Conservation (phyloP, 2,113 vertebrate species). For the Leuciscus idus region DNA sequence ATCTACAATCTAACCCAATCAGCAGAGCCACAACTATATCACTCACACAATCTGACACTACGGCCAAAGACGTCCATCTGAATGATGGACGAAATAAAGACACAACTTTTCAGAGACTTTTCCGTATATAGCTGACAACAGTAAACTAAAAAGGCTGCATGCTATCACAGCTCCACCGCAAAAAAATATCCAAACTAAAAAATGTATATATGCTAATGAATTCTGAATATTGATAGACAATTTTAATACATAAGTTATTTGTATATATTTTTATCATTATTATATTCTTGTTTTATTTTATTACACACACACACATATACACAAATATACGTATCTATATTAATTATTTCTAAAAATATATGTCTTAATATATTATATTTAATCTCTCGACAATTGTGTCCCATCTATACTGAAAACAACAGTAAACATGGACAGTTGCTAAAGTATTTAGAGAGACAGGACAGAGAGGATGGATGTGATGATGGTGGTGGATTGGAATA, state of each 20-base stretch:
- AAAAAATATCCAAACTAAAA: no score
- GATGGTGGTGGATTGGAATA: constrained; percentile 7
- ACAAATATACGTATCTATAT: neutral
- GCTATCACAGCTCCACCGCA: no score
- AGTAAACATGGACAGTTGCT: constrained; percentile 19
- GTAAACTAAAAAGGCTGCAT: no score
- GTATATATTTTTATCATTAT: no score
- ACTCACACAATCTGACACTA: neutral
- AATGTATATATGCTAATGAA: no score
- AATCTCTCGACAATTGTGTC: neutral
- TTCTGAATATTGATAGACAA: no score
- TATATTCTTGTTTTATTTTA: no score
- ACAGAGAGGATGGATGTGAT: neutral
- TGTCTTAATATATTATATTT: no score
- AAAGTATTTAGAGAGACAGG: constrained; percentile 20
- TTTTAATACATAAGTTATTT: no score
- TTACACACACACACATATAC: no score
- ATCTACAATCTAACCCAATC: constrained; percentile 44
- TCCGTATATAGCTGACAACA: no score
- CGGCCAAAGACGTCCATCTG: neutral
- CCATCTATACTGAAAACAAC: neutral
- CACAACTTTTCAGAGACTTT: neutral
- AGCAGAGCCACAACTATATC: constrained; percentile 36
- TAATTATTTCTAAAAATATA: neutral
- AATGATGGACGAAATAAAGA: neutral